Base-by-base conservation (phyloP, 2,888 invertebrate species). In the Acanthococcus lagerstroemiae region DNA sequence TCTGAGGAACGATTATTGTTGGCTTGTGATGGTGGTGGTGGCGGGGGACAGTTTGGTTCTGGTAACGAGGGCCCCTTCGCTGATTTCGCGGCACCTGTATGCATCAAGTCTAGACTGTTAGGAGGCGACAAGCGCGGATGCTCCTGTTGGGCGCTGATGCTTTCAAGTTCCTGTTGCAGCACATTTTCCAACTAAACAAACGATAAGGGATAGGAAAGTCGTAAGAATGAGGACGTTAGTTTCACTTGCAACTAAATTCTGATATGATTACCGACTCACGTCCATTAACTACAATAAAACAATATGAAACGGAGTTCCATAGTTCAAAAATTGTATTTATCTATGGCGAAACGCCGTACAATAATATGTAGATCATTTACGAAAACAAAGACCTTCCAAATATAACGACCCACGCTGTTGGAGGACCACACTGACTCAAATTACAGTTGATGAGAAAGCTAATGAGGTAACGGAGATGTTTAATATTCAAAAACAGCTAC, bases 1-100 rank as follows among this genome's bases (percentile, higher is more conserved):
- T 78, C 77, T 86, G 68, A 82, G 82, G 12, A 68, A 58, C 75
- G 75, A 12, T 73, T 74, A 66, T 67, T 74, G 72, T 67, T 75
- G 30, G 24, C 78, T 75, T 65, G 80, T 78, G 67, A 70, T 30
- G 71, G 73, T 9, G 71, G 71, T 44, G 72, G 72, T 9, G 70
- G 61, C 19, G 68, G 70, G 0, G 85, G 85, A 67, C 83, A 85
- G 1, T 84, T 87, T 0, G 90, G 90, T 73, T 88, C 89, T 0
- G 89, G 89, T 46, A 88, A 76, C 60, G 85, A 83, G 1, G 84
- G 82, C 21, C 81, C 55, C 26, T 73, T 4, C 69, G 55, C 26
- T 71, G 80, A 79, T 1, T 75, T 74, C 71, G 80, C 79, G 1
- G 75, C 74, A 6, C 27, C 25, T 21, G 19, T 54, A 58, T 45